phyloP scores from a whole-genome alignment of 2,113 vertebrate genomes.

The Calidris pugnax region DNA sequence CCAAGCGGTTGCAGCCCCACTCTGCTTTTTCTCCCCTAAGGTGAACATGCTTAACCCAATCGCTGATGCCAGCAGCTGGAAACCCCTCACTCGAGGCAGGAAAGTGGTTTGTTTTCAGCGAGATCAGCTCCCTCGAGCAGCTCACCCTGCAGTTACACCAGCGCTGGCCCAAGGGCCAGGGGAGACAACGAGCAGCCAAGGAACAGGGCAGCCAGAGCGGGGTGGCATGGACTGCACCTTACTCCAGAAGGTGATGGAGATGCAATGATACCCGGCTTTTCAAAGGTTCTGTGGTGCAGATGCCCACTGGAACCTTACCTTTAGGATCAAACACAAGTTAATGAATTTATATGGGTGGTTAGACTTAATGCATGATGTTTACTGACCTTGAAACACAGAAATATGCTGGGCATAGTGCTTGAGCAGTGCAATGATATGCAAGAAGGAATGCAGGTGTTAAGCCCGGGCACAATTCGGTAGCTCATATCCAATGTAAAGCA shows the following conservation, averaged over 20 bases:
- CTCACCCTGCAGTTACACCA: background rate
- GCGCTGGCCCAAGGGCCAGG: background rate
- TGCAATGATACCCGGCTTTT: background rate
- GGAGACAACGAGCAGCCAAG: background rate
- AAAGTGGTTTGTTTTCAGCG: background rate
- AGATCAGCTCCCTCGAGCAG: background rate
- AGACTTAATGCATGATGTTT: background rate
- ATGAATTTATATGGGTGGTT: background rate
- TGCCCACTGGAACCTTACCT: background rate
- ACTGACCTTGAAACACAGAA: background rate
- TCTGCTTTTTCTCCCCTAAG: background rate
- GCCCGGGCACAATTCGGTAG: background rate
- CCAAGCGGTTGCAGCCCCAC: background rate
- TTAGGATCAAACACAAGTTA: background rate
- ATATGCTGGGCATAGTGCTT: background rate
- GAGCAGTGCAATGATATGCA: background rate
- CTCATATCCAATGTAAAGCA: background rate
- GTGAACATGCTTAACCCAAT: background rate
- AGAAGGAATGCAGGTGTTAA: background rate
- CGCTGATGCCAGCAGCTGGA: background rate
- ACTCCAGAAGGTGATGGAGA: background rate
- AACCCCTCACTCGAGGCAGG: background rate
- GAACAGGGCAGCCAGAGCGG: background rate
- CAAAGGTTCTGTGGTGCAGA: background rate
- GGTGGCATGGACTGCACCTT: background rate